phyloP scores from a whole-genome alignment of 2,797 vertebrate species.

The Acanthis flammea region DNA sequence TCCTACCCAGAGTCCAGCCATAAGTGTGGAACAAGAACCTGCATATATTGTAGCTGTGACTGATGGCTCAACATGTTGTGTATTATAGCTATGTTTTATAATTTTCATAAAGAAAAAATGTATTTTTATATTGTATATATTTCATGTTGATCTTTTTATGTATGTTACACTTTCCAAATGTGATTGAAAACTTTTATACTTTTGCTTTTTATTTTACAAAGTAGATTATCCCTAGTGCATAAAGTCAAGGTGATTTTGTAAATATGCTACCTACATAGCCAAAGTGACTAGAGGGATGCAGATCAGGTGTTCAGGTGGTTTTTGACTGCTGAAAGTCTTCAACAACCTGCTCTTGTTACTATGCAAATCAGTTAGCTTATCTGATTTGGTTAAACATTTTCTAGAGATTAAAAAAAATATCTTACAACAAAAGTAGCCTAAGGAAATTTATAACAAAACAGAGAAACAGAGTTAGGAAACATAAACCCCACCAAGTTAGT shows the following conservation, averaged over 20 bases:
- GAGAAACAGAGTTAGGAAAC: not conserved
- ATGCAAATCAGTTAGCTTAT: not conserved
- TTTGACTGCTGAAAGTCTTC: not conserved
- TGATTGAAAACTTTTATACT: constrained; percentile 16
- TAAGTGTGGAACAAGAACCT: constrained; percentile 36
- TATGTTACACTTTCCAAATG: constrained; percentile 1
- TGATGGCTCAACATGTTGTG: not conserved
- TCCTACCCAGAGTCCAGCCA: constrained; percentile 76
- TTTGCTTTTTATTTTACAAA: constrained; percentile 8
- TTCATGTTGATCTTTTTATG: constrained; percentile 36
- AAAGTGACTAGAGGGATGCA: not conserved
- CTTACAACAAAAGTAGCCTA: not conserved
- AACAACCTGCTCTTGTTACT: not conserved
- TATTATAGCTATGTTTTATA: constrained; percentile 33
- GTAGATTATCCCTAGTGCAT: not conserved
- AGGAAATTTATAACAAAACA: not conserved
- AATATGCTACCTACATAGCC: not conserved
- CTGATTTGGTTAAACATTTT: not conserved
- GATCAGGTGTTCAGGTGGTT: not conserved
- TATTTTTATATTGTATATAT: constrained; percentile 62
- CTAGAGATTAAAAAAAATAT: not conserved
- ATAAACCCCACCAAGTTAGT: not conserved
- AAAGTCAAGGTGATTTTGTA: not conserved
- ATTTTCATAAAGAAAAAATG: constrained; percentile 30
- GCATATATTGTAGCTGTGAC: not conserved